Evolutionary conservation across 1,140 invertebrate species (phyloP).

Genomic region (Bombus confusus): DNA sequence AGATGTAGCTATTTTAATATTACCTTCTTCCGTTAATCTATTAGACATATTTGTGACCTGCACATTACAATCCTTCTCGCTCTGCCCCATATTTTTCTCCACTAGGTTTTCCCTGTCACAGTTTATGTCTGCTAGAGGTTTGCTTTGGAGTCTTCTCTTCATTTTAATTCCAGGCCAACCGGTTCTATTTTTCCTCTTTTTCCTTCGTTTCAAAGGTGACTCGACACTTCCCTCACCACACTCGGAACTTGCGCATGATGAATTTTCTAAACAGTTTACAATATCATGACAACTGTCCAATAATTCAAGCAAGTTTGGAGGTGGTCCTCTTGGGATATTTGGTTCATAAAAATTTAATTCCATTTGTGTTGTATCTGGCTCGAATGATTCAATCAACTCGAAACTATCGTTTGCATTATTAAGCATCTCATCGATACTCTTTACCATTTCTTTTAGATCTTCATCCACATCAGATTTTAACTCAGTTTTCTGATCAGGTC

Average conservation of each 20-base stretch:
- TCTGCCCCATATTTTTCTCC: constrained; percentile 33
- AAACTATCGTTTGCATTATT: constrained; percentile 43
- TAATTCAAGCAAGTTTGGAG: constrained; percentile 76
- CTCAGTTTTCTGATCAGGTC: constrained; percentile 46
- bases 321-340: constrained; percentile 72
- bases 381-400: constrained; percentile 71
- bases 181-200: constrained; percentile 83
- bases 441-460: constrained; percentile 75
- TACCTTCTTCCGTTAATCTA: constrained; percentile 4
- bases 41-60: not conserved
- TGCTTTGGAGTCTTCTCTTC: constrained; percentile 72
- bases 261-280: constrained; percentile 73
- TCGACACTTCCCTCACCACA: constrained; percentile 76
- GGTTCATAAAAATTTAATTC: constrained; percentile 49
- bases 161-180: constrained; percentile 85
- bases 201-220: constrained; percentile 75
- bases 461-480: constrained; percentile 71
- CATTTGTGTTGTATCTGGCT: constrained; percentile 61
- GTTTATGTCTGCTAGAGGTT: constrained; percentile 5
- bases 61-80: not conserved
- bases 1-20: not conserved
- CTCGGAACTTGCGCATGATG: constrained; percentile 79
- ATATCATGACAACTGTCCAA: constrained; percentile 78
- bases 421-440: constrained; percentile 78
- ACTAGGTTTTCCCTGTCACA: constrained; percentile 47